Conservation (phyloP, 2,888 invertebrate species). For the Colostygia pectinataria region DNA sequence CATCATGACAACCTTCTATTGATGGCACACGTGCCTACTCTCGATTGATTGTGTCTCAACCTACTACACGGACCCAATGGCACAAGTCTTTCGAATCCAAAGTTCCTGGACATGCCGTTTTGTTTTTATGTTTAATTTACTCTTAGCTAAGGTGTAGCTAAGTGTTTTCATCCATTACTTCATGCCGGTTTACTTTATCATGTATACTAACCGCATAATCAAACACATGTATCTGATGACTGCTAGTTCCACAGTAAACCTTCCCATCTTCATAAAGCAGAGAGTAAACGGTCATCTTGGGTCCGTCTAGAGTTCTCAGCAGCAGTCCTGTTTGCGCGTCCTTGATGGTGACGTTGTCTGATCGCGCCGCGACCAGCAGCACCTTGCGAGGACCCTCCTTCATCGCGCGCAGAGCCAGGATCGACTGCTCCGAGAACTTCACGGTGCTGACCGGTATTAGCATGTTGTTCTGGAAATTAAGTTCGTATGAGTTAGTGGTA, state of each 20-base stretch:
- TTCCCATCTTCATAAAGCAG: conserved; percentile 86
- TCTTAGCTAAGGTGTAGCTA: no score
- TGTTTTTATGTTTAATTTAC: no score
- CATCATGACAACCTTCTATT: no score
- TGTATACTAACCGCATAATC: conserved; percentile 90
- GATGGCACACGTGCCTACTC: no score
- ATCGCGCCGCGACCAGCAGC: conserved; percentile 87
- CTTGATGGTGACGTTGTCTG: conserved; percentile 86
- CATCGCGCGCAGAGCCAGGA: conserved; percentile 87
- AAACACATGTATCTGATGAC: conserved; percentile 87
- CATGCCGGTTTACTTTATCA: no score
- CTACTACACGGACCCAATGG: no score
- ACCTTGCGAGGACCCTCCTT: conserved; percentile 89
- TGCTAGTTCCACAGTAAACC: conserved; percentile 90
- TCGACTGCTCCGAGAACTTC: conserved; percentile 85
- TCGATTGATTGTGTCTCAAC: no score
- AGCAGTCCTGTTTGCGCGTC: conserved; percentile 88
- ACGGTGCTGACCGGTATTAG: conserved; percentile 78
- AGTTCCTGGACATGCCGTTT: no score
- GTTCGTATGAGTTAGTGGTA: no score
- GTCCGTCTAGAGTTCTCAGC: conserved; percentile 84
- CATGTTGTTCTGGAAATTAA: conserved; percentile 78
- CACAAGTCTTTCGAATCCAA: no score
- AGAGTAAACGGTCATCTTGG: conserved; percentile 86
- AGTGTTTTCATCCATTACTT: no score